Base-by-base conservation (phyloP, 2,888 invertebrate species). In the Phengaris alcon region DNA sequence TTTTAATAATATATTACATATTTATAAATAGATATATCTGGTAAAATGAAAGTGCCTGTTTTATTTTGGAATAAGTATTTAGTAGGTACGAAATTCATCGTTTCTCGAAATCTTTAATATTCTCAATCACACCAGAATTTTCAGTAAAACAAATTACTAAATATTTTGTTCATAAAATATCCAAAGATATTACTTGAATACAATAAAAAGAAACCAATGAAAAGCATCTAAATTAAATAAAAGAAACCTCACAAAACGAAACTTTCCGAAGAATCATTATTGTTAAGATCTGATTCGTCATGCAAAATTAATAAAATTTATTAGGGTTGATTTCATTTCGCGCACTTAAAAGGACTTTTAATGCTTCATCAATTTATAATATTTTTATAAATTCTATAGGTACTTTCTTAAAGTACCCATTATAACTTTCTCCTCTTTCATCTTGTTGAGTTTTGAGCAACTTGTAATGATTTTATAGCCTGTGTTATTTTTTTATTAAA, bases 301-400 rank as follows among this genome's bases (percentile, higher is more conserved):
- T 72, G 52, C 72, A 54, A 72, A 72, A 35, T 15, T 52, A 54
- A 54, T 54, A 35, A 52, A 72, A 72, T 72, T 72, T 72, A 72
- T 54, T 54, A 54, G 13, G 72, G 72, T 72, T 54, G 54, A 72
- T 72, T 72, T 72, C 54, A 72, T 72, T 72, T 72, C 13, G n/a
- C 35, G 72, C 13, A 52, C 52, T 70, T 44, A 35, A 72, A 72
- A 54, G 22, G 72, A 72, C 51, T 54, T 54, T 35, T 54, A 72
- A 72, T 54, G 54, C 52, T 72, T 54, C 52, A 54, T 72, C 52
- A 72, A 72, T 72, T 72, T 52, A 13, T 52, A 72, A 51, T 52
- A 22, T 54, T 52, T 72, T 72, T 54, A 35, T 44, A 15, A 51
- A 35, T 13, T 13, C 15, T 35, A 35, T 54, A 12, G 13, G 72